Evolutionary conservation across 2,797 vertebrate genomes (phyloP).

Genomic region (Amniataba percoides): DNA sequence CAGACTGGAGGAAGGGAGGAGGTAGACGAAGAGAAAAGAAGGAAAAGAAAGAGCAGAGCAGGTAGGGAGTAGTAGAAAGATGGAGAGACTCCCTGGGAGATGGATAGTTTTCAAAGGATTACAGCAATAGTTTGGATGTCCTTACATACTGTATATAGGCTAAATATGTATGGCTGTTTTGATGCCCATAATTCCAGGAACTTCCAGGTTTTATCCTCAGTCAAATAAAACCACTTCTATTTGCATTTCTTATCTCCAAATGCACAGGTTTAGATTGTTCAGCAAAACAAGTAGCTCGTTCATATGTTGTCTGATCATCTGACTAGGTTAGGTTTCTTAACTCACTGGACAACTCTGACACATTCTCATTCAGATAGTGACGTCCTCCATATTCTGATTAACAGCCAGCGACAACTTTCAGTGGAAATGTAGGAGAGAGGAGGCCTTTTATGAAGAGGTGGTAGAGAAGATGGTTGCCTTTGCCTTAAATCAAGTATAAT

Average conservation of each 20-base stretch:
- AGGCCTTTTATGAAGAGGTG: not conserved
- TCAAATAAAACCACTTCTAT: not conserved
- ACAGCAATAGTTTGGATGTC: not conserved
- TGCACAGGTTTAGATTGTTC: not conserved
- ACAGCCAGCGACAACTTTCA: not conserved
- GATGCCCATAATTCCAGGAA: not conserved
- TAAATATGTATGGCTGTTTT: not conserved
- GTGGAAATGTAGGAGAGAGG: not conserved
- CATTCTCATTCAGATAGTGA: too few relatives aligned
- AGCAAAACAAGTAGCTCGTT: not conserved
- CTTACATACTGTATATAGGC: not conserved
- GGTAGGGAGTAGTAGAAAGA: not conserved
- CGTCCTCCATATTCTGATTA: not conserved
- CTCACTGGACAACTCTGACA: not conserved
- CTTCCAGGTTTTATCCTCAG: not conserved
- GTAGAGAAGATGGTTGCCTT: not conserved
- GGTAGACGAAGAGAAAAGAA: not conserved
- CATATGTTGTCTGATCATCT: not conserved
- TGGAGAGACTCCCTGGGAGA: not conserved
- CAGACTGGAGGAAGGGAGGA: conserved; percentile 10
- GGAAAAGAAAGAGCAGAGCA: conserved; percentile 1
- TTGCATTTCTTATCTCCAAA: not conserved
- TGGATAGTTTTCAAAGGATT: not conserved
- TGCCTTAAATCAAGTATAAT: not conserved
- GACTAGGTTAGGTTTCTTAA: not conserved